These are phyloP conservation scores for Plodia interpunctella DNA, from an alignment of 1,140 invertebrate species.

Conservation along the genomic window DNA sequence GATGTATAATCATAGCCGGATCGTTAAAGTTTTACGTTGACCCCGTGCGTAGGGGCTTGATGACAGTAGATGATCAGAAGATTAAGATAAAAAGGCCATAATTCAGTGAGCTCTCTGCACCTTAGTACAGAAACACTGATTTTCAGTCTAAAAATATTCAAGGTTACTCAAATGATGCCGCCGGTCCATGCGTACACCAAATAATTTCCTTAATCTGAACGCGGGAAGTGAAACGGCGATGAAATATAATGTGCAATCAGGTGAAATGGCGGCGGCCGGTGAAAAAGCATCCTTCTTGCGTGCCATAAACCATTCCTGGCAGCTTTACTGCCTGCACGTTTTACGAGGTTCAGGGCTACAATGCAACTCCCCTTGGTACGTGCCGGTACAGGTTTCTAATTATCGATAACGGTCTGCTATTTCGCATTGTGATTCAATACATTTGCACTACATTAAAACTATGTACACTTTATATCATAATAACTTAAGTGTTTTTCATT, in stretches of 20 bases:
- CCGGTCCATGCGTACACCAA: neutral
- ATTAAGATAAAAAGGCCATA: no score
- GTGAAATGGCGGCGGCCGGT: conserved; percentile 37
- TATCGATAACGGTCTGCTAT: conserved; percentile 6
- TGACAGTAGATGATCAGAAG: no score
- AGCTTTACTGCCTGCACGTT: conserved; percentile 54
- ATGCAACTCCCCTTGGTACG: conserved; percentile 26
- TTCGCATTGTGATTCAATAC: neutral
- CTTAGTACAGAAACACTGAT: no score
- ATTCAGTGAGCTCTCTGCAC: no score
- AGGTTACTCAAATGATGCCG: neutral
- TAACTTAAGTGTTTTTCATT: no score
- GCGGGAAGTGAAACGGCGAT: conserved; percentile 28
- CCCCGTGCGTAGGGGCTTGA: no score
- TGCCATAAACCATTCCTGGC: conserved; percentile 49
- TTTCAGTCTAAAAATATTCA: no score
- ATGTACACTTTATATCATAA: no score
- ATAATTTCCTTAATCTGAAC: conserved; percentile 23
- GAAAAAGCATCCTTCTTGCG: conserved; percentile 47
- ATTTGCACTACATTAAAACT: neutral
- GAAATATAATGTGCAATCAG: conserved; percentile 56
- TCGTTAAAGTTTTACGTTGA: no score
- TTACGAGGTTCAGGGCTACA: conserved; percentile 43
- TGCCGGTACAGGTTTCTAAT: conserved; percentile 16
- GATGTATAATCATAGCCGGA: no score